Percentiles rank a stretch among this genome's conserved stretches.
Conservation (phyloP, 2,888 invertebrate species). For the Pyrochroa serraticornis region DNA sequence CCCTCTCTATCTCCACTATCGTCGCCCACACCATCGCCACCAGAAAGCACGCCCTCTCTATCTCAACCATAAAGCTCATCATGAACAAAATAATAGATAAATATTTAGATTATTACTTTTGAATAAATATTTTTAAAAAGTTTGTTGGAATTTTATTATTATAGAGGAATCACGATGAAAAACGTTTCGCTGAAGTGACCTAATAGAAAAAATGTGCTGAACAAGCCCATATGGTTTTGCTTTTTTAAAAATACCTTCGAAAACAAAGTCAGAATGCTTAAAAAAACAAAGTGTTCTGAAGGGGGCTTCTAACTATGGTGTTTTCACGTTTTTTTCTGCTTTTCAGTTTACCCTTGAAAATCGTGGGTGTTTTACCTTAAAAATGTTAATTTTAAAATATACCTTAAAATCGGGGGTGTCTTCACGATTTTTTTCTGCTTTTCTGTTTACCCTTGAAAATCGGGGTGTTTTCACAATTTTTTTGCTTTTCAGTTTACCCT, state of each 20-base stretch:
- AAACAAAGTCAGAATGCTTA: too few relatives aligned
- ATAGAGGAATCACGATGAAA: constrained; percentile 12
- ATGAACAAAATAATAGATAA: constrained; percentile 16
- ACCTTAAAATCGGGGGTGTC: too few relatives aligned
- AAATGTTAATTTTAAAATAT: too few relatives aligned
- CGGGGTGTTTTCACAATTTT: too few relatives aligned
- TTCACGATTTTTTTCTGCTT: too few relatives aligned
- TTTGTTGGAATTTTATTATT: constrained; percentile 17
- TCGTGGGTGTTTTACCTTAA: constrained; percentile 5
- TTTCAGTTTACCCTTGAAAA: constrained; percentile 11
- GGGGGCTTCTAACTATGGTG: not conserved
- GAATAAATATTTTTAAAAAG: constrained; percentile 16
- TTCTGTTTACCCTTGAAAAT: too few relatives aligned
- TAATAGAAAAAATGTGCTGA: constrained; percentile 10
- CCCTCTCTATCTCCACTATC: not conserved
- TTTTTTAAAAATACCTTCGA: constrained; percentile 7
- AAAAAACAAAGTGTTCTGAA: too few relatives aligned
- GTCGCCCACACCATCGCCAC: not conserved
- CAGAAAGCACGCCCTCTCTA: not conserved
- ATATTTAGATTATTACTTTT: constrained; percentile 10
- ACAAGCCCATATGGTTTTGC: constrained; percentile 4
- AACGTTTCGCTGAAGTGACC: constrained; percentile 15
- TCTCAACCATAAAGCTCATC: constrained; percentile 3
- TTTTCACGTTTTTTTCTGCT: constrained; percentile 8
- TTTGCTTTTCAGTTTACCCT: too few relatives aligned